Conservation (phyloP, 2,888 invertebrate species). For the Sialis lutaria region DNA sequence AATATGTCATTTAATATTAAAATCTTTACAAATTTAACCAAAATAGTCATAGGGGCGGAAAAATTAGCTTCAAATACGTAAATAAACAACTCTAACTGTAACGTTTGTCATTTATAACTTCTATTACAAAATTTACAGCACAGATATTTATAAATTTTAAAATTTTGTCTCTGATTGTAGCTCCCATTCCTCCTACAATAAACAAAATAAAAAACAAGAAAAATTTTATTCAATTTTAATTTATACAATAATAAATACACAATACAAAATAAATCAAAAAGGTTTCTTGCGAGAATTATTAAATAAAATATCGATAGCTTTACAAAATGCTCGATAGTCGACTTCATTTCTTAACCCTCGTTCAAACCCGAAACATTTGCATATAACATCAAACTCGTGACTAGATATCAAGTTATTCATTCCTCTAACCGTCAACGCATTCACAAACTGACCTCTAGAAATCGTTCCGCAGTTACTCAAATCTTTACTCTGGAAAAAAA, state of each 20-base stretch:
- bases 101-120: no score
- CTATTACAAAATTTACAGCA: no score
- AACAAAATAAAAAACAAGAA: no score
- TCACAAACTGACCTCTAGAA: slow-evolving; percentile 40
- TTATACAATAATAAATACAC: neutral
- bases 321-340: slow-evolving; percentile 52
- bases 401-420: slow-evolving; percentile 44
- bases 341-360: slow-evolving; percentile 42
- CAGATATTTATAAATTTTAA: no score
- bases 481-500: slow-evolving; percentile 43
- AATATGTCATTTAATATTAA: no score
- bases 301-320: slow-evolving; percentile 44
- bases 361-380: slow-evolving; percentile 55
- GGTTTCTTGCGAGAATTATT: slow-evolving; percentile 33
- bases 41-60: no score
- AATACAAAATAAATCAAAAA: slow-evolving; percentile 15
- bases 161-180: no score
- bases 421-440: slow-evolving; percentile 43
- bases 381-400: slow-evolving; percentile 48
- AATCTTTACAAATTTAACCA: no score
- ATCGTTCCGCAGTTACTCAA: slow-evolving; percentile 47
- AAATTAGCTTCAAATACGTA: no score
- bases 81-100: no score
- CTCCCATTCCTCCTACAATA: no score
- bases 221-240: neutral